Percentiles rank a stretch among this genome's conserved stretches.
These are phyloP conservation scores for Copidosoma floridanum DNA, from an alignment of 1,140 invertebrate species.

Conservation along the genomic window DNA sequence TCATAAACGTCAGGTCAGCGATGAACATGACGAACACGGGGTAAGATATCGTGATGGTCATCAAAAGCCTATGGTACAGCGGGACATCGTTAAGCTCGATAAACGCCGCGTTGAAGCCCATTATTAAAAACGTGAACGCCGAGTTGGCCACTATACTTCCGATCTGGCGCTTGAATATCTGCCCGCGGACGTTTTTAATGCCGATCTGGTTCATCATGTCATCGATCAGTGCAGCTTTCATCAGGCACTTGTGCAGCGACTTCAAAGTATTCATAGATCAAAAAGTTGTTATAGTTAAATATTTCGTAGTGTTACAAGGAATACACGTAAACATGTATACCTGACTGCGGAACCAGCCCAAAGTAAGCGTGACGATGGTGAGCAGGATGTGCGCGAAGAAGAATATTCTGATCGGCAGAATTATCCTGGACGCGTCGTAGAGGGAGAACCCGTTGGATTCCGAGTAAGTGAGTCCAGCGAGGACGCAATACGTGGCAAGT, in stretches of 20 bases:
- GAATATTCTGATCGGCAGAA: no score
- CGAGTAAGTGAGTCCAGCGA: no score
- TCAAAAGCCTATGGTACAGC: neutral
- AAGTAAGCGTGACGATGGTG: neutral
- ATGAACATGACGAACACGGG: neutral
- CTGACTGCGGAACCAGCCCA: neutral
- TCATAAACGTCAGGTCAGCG: neutral
- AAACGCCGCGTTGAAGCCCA: no score
- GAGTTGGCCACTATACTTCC: neutral
- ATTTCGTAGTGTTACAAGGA: no score
- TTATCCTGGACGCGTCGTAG: no score
- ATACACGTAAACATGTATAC: neutral
- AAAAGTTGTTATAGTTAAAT: no score
- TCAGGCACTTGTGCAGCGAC: neutral
- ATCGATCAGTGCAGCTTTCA: neutral
- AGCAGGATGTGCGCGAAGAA: neutral
- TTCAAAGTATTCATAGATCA: neutral
- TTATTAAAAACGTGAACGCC: neutral
- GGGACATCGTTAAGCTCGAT: neutral
- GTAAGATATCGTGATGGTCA: neutral
- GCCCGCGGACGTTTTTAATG: neutral
- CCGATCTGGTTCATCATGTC: neutral
- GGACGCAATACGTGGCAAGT: no score
- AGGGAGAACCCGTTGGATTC: no score
- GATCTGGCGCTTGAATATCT: neutral